Conservation (phyloP, 2,888 invertebrate genomes). For the Macaria liturata region DNA sequence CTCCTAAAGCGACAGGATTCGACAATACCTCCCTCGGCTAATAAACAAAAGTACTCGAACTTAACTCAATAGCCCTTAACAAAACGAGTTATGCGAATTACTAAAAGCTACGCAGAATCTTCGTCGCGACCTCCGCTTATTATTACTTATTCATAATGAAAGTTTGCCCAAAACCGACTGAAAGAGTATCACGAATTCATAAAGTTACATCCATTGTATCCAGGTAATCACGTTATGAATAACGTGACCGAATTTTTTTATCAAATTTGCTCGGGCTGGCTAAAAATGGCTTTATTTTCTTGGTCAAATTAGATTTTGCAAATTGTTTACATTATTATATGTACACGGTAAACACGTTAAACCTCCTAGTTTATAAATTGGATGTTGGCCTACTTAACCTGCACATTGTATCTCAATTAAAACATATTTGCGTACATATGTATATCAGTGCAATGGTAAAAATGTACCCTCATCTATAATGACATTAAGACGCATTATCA, state of each 20-base stretch:
- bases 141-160: constrained; percentile 20
- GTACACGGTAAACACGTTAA: constrained; percentile 1
- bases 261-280: constrained; percentile 1
- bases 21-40: not conserved
- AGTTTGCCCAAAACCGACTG: constrained; percentile 18
- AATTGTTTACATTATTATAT: constrained; percentile 1
- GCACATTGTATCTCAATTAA: too few species aligned
- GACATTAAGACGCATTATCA: too few species aligned
- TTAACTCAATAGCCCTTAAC: constrained; percentile 16
- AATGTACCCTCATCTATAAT: too few species aligned
- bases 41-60: constrained; percentile 7
- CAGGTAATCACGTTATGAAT: constrained; percentile 21
- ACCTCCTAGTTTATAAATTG: not conserved
- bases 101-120: constrained; percentile 8
- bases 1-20: constrained; percentile 1
- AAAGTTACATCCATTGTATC: constrained; percentile 19
- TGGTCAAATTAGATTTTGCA: constrained; percentile 2
- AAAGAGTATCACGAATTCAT: constrained; percentile 23
- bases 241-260: constrained; percentile 18
- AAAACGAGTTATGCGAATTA: constrained; percentile 9
- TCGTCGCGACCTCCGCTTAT: constrained; percentile 9
- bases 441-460: too few species aligned
- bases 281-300: constrained; percentile 3
- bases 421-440: too few species aligned
- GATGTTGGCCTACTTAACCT: too few species aligned